These are phyloP conservation scores for Maconellicoccus hirsutus DNA, from an alignment of 1,140 invertebrate species.

Conservation along the genomic window DNA sequence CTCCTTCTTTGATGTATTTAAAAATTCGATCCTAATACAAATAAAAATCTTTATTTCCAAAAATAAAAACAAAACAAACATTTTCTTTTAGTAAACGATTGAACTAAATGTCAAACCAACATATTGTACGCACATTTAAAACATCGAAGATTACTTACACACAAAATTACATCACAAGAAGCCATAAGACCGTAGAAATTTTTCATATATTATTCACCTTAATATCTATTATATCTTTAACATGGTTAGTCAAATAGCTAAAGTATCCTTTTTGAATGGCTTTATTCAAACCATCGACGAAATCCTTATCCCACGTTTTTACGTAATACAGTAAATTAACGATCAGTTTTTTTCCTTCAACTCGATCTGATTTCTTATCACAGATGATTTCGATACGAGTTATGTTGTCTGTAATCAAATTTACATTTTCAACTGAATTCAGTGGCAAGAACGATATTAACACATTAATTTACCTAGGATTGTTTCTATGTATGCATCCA, in stretches of 20 bases:
- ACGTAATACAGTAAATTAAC: background rate
- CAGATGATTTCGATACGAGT: background rate
- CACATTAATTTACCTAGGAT: background rate
- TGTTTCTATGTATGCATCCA: background rate
- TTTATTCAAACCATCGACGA: background rate
- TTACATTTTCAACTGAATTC: too few species aligned
- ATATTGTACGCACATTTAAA: too few species aligned
- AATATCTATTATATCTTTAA: background rate
- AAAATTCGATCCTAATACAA: too few species aligned
- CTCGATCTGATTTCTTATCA: background rate
- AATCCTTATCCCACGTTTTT: background rate
- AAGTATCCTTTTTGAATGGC: background rate
- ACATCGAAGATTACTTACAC: too few species aligned
- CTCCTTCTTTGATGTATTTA: too few species aligned
- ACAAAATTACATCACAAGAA: too few species aligned
- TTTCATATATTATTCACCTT: background rate
- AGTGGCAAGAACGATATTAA: too few species aligned
- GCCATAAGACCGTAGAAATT: too few species aligned
- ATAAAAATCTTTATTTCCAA: too few species aligned
- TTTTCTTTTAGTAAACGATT: too few species aligned
- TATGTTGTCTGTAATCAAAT: background rate
- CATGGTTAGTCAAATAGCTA: background rate
- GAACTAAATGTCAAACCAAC: too few species aligned
- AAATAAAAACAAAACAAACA: too few species aligned
- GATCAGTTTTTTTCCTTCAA: background rate